Evolutionary conservation across 2,888 invertebrate genomes (phyloP), one percentile per base, ranked within the genome.

Genomic region (Rhodophaea formosa): DNA sequence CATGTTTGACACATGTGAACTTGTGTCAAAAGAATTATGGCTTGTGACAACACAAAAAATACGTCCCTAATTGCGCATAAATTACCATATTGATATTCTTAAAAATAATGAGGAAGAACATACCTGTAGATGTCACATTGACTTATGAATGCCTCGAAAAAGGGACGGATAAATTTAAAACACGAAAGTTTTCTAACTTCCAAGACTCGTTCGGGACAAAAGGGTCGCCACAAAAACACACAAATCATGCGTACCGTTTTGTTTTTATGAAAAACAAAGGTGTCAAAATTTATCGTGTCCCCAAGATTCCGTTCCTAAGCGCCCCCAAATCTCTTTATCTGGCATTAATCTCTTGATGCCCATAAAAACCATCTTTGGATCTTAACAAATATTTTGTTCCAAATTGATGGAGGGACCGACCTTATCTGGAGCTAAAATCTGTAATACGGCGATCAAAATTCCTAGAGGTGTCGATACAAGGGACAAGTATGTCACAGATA

Each of bases 401-500:
- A 87, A 88, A 91, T 89, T 88, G 87, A 91, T 89, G 87, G 82
- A 76, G 84, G 81, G 75, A 83, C 82, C 79, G 71, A 77, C 72
- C 71, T 86, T 88, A 91, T 91, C 91, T 75, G 67, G 66, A 74
- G 70, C 76, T 78, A 61, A 72, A 76, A 89, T 90, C 89, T 80
- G 68, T 80, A 74, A 75, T 79, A 72, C 70, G 76, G 69, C 82
- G 77, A 87, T 89, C 83, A 85, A 89, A 85, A 91, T 90, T 91
- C 89, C 81, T 89, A 82, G 84, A 91, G 90, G 91, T 91, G 91
- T 90, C 88, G 83, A 90, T 90, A 88, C 86, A 85, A 78, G 72
- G 67, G 70, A 68, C 68, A 78, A 82, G 75, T 80, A 87, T 86
- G 83, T 77, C 72, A 70, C 73, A 74, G 72, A 77, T 77, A 63